Base-by-base conservation (phyloP, 92 coral and sea anemone genomes). In the Isaurus tuberculatus region DNA sequence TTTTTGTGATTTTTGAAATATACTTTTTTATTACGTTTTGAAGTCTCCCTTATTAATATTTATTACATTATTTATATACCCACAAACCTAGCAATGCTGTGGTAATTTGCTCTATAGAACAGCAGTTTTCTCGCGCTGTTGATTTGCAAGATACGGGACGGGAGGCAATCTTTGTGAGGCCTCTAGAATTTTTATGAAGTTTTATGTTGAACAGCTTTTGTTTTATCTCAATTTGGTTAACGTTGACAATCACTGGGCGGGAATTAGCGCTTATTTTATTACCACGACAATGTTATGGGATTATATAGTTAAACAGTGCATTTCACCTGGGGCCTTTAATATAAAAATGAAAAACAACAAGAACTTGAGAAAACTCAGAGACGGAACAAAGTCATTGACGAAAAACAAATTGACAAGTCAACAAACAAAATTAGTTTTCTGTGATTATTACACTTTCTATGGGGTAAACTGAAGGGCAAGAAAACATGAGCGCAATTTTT, bases 181-280 rank as follows among this genome's bases (percentile, higher is more conserved):
- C 5, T 9, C 22, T 40, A 70, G 9, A 34, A 9, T 25, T 72
- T 72, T 42, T 23, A 51, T 7, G n/a, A 74, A 74, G 46, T 40
- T 40, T 40, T 13, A 13, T 60, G 53, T 36, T 77, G 49, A 27
- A 28, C 33, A 57, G 64, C n/a, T 77, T 51, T 77, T 77, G 82
- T 77, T 58, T 67, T 53, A 34, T 31, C 25, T 57, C 42, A 37
- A 77, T 63, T 77, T 77, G 82, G 64, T 77, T 77, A 77, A 77
- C 19, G 53, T 37, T 34, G 64, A 58, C 58, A 65, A 60, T 77
- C 34, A 57, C 31, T 17, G 33, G 80, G 80, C 31, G 80, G 58
- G 65, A 49, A 74, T 74, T 43, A 77, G 22, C 40, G 34, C 70
- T 23, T 67, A 34, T 58, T 75, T 77, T 55, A 77, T 77, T 77